Evolutionary conservation across 1,140 invertebrate species (phyloP), one percentile per base, ranked within the genome.

Genomic region (Sycophaga agraensis): DNA sequence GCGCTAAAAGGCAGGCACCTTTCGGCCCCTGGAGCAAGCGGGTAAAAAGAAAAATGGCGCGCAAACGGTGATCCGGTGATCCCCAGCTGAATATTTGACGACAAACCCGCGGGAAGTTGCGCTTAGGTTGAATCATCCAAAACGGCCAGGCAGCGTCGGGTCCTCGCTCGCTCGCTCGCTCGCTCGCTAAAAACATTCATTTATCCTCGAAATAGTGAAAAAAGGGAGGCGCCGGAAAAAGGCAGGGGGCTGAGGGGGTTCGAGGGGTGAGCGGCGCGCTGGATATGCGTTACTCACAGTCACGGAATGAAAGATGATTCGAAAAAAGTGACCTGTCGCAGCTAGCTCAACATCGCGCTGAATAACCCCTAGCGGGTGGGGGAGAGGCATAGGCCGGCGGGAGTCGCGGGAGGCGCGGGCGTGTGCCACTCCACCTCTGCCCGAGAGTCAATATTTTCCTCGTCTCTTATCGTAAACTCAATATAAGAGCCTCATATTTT

Each of bases 401-500:
- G 7, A 12, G 22, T n/a, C 1, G 4, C 21, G 14, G 17, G 24
- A 24, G 35, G 7, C 50, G 14, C 21, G 14, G 53, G 21, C 34
- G 31, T n/a, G 31, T 14, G 26, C 37, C 42, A 48, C 50, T 55
- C 56, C 28, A 22, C 60, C n/a, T 17, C 16, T 51, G 48, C 48
- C 39, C 54, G 51, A 63, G 61, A 63, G 61, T 63, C 61, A 63
- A 58, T 63, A 63, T 63, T 63, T 63, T 48, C 49, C 61, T 63
- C 61, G 61, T 43, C 61, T 63, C 54, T 63, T 63, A 63, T 63
- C 61, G 61, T 63, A 63, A 63, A 63, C 55, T 63, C 61, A 63
- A 63, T 63, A 63, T 63, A 57, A 63, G 48, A 57, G 61, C 35
- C 71, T 68, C 70, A 73, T 73, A 74, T 73, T 71, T 75, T 75